Conservation (phyloP, 2,888 invertebrate species). For the Labia minor region DNA sequence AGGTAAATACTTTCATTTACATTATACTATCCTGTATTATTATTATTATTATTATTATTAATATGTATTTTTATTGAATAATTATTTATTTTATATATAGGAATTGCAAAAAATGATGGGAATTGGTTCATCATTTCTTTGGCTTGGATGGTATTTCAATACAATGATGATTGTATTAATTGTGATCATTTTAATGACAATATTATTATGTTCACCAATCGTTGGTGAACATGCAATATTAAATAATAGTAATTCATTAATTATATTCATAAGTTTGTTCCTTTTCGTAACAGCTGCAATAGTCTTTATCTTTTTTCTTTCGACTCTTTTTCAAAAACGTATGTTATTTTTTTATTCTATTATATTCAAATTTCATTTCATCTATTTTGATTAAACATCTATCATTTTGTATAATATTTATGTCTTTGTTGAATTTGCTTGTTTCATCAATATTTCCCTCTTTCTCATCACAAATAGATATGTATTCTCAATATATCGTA, state of each 20-base stretch:
- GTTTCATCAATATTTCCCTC: no score
- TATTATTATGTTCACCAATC: not conserved
- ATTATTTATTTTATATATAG: not conserved
- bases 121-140: not conserved
- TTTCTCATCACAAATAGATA: no score
- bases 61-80: not conserved
- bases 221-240: not conserved
- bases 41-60: not conserved
- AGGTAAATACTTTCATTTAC: no score
- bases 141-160: not conserved
- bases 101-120: conserved; percentile 7
- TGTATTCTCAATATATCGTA: no score
- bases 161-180: not conserved
- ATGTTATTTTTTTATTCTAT: not conserved
- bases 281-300: not conserved
- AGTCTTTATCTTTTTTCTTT: not conserved
- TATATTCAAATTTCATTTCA: not conserved
- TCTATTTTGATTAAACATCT: not conserved
- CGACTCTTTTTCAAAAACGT: not conserved
- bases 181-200: not conserved
- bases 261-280: not conserved
- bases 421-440: not conserved
- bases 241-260: not conserved
- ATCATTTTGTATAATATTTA: not conserved
- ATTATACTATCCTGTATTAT: not conserved